These are phyloP conservation scores for Gymnobelideus leadbeateri DNA, from an alignment of 2,113 vertebrate genomes.

Conservation along the genomic window DNA sequence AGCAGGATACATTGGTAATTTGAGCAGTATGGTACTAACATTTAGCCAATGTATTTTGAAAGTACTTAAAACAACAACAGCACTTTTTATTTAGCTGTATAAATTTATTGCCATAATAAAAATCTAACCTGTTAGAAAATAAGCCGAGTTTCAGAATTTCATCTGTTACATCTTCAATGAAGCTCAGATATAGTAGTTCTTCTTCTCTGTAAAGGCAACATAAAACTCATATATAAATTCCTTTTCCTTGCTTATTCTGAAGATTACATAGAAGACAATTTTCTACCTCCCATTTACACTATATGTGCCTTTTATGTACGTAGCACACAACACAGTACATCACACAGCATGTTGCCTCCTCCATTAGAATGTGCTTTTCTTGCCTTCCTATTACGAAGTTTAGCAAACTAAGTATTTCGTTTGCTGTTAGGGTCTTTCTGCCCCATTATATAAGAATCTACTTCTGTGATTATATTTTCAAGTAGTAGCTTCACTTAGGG, in stretches of 20 bases:
- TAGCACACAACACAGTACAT: neutral
- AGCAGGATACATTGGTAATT: neutral
- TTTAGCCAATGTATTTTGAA: neutral
- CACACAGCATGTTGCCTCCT: neutral
- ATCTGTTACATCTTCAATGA: constrained; percentile 94
- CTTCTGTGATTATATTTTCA: too few species aligned
- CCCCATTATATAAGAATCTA: too few species aligned
- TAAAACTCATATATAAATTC: constrained; percentile 24
- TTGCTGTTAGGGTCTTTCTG: too few species aligned
- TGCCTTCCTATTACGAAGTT: too few species aligned
- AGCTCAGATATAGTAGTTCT: constrained; percentile 92
- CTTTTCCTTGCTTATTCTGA: constrained; percentile 6
- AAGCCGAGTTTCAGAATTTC: constrained; percentile 93
- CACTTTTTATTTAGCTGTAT: neutral
- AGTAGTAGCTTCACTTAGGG: too few species aligned
- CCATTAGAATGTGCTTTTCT: neutral
- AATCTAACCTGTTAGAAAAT: constrained; percentile 92
- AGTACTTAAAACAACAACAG: neutral
- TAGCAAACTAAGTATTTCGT: too few species aligned
- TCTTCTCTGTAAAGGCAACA: constrained; percentile 89
- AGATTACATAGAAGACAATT: neutral
- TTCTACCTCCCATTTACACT: neutral
- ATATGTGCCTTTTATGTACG: neutral
- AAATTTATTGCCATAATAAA: neutral
- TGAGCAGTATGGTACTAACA: neutral